Conservation (phyloP, 2,797 vertebrate genomes). For the Otus scops region DNA sequence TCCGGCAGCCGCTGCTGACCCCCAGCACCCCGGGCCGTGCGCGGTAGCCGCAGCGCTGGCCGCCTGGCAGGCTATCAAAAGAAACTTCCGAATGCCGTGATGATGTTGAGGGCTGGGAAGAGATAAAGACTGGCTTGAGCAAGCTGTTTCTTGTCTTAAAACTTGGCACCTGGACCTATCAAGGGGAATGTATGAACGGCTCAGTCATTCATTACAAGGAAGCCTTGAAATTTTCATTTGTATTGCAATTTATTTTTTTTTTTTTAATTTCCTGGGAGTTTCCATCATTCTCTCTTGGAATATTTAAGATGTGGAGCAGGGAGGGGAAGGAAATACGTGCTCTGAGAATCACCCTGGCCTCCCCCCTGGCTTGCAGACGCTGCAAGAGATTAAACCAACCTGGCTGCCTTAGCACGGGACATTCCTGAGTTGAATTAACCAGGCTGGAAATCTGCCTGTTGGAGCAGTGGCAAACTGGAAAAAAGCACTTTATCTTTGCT, state of each 20-base stretch:
- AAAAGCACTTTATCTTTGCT: constrained; percentile 3
- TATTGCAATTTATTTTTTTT: background rate
- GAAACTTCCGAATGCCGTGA: background rate
- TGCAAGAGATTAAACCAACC: background rate
- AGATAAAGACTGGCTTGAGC: constrained; percentile 49
- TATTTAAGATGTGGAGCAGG: background rate
- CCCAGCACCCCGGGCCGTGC: background rate
- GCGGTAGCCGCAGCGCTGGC: background rate
- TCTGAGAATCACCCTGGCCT: background rate
- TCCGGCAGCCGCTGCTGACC: background rate
- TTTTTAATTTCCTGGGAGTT: background rate
- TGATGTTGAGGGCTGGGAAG: background rate
- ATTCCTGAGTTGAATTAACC: constrained; percentile 29
- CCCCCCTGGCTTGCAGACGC: background rate
- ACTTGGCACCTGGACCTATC: constrained; percentile 20
- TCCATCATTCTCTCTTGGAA: background rate
- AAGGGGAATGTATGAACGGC: background rate
- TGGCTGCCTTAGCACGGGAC: background rate
- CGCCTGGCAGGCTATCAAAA: background rate
- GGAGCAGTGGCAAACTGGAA: background rate
- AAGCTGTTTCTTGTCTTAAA: constrained; percentile 31
- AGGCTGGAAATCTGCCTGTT: constrained; percentile 7
- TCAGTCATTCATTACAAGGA: background rate
- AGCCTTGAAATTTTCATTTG: background rate
- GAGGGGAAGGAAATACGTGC: background rate